Base-by-base conservation (phyloP, 2,888 invertebrate genomes). In the Andricus quercusramuli region DNA sequence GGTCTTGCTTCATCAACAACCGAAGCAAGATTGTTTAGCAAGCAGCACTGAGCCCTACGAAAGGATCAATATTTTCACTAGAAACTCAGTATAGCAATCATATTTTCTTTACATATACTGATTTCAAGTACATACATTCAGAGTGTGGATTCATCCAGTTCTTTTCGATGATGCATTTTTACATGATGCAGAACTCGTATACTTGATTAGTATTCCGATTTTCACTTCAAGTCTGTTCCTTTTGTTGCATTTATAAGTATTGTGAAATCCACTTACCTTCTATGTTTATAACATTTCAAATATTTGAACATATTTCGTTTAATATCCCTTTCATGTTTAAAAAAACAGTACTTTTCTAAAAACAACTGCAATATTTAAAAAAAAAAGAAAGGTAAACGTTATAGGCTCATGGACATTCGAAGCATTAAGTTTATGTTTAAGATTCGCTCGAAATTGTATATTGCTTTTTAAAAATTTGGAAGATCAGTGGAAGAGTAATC, bases 71-170 rank as follows among this genome's bases (percentile, higher is more conserved):
- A 29, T 17, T 51, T 70, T 20, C 29, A 70, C 47, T 70, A 51
- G 47, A 70, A 51, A 32, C 32, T 25, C 20, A 41, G 29, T 37
- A 67, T 17, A 67, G 29, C 41, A n/a, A 37, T 41, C 8, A 67
- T 41, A 22, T n/a, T 25, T n/a, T 22, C 3, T 68, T 17, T 22
- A 44, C 11, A 22, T 37, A 44, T 62, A 25, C 62, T 22, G 62
- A 25, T 25, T 25, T 25, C 62, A 68, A 68, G n/a, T 67, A 44
- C 22, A 41, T 37, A 22, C 37, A 67, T 25, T 70, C 29, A 47
- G 74, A 74, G 74, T 74, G 74, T 74, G 74, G 74, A 74, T 56
- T 74, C 20, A 47, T 74, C 32, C 20, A 32, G n/a, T n/a, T 56
- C 13, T 25, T n/a, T 62, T 62, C 13, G 62, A 29, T 74, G n/a